phyloP scores from a whole-genome alignment of 1,140 invertebrate genomes.

The Drosophila hydei region DNA sequence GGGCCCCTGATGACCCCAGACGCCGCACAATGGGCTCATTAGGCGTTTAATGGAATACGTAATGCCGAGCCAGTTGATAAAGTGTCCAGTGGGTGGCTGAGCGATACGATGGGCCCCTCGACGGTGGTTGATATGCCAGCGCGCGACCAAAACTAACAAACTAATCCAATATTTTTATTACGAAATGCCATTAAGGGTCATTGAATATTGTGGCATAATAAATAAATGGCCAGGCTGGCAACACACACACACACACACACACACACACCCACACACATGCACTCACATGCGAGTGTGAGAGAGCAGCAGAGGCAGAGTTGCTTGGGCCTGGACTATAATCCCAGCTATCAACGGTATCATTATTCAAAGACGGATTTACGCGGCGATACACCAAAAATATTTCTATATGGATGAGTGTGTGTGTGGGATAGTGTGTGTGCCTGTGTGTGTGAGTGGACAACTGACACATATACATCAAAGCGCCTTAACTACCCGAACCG shows the following conservation, averaged over 20 bases:
- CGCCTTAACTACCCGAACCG: conserved; percentile 51
- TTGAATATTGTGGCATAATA: conserved; percentile 83
- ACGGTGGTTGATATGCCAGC: conserved; percentile 49
- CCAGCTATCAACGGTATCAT: conserved; percentile 79
- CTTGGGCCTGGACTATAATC: conserved; percentile 55
- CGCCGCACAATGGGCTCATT: conserved; percentile 72
- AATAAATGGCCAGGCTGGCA: conserved; percentile 62
- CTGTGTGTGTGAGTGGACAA: conserved; percentile 14
- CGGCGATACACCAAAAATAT: conserved; percentile 52
- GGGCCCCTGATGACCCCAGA: conserved; percentile 43
- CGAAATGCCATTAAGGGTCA: conserved; percentile 82
- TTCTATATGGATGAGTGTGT: conserved; percentile 5
- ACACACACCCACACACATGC: no score
- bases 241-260: conserved; percentile 33
- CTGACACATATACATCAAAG: conserved; percentile 77
- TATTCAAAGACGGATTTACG: conserved; percentile 77
- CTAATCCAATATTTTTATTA: conserved; percentile 83
- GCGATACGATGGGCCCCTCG: conserved; percentile 7
- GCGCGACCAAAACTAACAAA: conserved; percentile 70
- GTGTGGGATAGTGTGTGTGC: conserved; percentile 1
- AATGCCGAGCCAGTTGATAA: conserved; percentile 68
- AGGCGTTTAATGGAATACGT: conserved; percentile 81
- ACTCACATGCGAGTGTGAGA: conserved; percentile 15
- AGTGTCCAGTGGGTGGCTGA: conserved; percentile 59
- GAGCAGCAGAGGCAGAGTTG: conserved; percentile 1